Evolutionary conservation across 2,113 vertebrate genomes (phyloP).

Genomic region (Eptesicus fuscus): DNA sequence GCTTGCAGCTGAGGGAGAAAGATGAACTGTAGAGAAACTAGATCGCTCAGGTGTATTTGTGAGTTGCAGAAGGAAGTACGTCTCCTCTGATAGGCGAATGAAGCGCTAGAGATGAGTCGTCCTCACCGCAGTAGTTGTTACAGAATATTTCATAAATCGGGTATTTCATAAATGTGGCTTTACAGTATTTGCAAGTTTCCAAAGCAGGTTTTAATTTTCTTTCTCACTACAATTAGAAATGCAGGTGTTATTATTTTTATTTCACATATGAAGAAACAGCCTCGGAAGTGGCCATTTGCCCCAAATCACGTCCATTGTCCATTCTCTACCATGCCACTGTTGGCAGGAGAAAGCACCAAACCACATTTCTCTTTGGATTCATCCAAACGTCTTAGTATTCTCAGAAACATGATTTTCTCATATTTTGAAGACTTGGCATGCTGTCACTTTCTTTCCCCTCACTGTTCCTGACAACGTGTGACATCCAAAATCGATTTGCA

Average conservation of each 20-base stretch:
- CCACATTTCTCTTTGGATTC: not conserved
- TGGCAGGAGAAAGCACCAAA: not conserved
- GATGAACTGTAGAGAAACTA: not conserved
- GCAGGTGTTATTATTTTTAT: not conserved
- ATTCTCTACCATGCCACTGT: rapidly evolving
- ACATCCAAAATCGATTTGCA: not conserved
- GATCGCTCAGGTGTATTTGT: not conserved
- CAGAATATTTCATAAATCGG: not conserved
- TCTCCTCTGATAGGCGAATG: not conserved
- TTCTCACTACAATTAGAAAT: not conserved
- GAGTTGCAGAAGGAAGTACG: not conserved
- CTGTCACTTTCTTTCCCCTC: not conserved
- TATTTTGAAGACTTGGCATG: not conserved
- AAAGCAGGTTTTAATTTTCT: not conserved
- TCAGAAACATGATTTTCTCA: not conserved
- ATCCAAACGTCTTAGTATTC: not conserved
- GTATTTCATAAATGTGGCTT: not conserved
- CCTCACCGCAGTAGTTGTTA: not conserved
- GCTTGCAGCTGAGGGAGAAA: no score
- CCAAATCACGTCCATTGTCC: rapidly evolving
- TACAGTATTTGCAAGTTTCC: not conserved
- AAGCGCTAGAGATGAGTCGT: not conserved
- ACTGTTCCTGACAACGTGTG: not conserved
- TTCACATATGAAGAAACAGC: not conserved
- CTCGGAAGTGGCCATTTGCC: not conserved